Conservation (phyloP, 1,140 invertebrate genomes). For the Copidosoma floridanum region DNA sequence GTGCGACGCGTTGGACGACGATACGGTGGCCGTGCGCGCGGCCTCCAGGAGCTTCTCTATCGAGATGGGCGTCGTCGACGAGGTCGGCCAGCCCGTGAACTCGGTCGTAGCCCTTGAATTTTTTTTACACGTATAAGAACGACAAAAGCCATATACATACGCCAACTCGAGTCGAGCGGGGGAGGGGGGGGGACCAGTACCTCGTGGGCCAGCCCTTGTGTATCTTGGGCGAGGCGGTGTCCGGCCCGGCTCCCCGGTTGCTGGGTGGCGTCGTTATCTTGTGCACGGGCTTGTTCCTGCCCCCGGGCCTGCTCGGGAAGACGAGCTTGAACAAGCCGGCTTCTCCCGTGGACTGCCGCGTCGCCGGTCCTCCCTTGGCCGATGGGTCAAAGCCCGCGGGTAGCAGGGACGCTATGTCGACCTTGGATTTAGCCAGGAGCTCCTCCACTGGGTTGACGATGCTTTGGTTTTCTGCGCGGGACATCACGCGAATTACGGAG, state of each 20-base stretch:
- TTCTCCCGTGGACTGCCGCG: slow-evolving; percentile 15
- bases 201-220: slow-evolving; percentile 79
- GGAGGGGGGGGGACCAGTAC: too few species aligned
- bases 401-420: background rate
- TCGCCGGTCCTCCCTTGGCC: slow-evolving; percentile 8
- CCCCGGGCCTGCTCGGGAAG: slow-evolving; percentile 76
- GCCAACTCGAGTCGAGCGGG: too few species aligned
- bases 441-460: background rate
- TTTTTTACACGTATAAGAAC: too few species aligned
- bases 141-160: too few species aligned
- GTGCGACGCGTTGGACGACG: slow-evolving; percentile 42
- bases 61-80: slow-evolving; percentile 79
- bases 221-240: slow-evolving; percentile 65
- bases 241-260: slow-evolving; percentile 45
- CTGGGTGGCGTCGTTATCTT: slow-evolving; percentile 64
- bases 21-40: slow-evolving; percentile 65
- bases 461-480: too few species aligned
- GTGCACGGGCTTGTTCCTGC: slow-evolving; percentile 62
- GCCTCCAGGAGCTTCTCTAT: slow-evolving; percentile 76
- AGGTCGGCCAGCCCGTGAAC: slow-evolving; percentile 85
- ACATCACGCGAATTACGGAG: too few species aligned
- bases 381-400: background rate
- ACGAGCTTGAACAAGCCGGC: slow-evolving; percentile 63
- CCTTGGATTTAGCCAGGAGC: slow-evolving; percentile 53
- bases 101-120: slow-evolving; percentile 73